phyloP scores from a whole-genome alignment of 2,113 vertebrate genomes.

The Sinocyclocheilus anshuiensis region DNA sequence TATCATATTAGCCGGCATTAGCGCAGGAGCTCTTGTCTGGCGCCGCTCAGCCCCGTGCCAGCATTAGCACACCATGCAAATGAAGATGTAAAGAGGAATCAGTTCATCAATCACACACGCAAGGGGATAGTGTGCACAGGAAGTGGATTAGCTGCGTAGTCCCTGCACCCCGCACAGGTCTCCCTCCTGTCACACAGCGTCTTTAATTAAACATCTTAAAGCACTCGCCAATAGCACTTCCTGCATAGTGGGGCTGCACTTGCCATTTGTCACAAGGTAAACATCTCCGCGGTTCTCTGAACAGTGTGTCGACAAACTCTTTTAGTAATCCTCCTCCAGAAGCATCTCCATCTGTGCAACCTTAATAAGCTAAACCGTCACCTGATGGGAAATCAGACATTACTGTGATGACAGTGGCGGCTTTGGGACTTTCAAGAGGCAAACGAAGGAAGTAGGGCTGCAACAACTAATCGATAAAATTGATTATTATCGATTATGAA shows the following conservation, averaged over 20 bases:
- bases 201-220: conserved; percentile 81
- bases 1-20: conserved; percentile 59
- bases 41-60: conserved; percentile 60
- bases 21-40: conserved; percentile 64
- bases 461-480: no score
- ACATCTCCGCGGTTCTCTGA: conserved; percentile 14
- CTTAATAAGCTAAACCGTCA: conserved; percentile 52
- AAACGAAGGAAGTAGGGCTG: not conserved
- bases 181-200: conserved; percentile 66
- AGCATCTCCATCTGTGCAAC: conserved; percentile 33
- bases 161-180: conserved; percentile 64
- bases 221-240: conserved; percentile 59
- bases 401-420: conserved; percentile 21
- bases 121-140: conserved; percentile 69
- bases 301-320: conserved; percentile 15
- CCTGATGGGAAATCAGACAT: conserved; percentile 40
- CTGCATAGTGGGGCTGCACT: conserved; percentile 43
- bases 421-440: conserved; percentile 31
- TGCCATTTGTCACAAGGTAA: conserved; percentile 40
- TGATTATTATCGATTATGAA: no score
- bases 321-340: conserved; percentile 35
- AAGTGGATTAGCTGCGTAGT: conserved; percentile 70
- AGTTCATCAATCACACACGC: conserved; percentile 81
- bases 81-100: conserved; percentile 78
- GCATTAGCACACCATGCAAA: conserved; percentile 65